Conservation (phyloP, 1,140 invertebrate genomes). For the Cydia strobilella region DNA sequence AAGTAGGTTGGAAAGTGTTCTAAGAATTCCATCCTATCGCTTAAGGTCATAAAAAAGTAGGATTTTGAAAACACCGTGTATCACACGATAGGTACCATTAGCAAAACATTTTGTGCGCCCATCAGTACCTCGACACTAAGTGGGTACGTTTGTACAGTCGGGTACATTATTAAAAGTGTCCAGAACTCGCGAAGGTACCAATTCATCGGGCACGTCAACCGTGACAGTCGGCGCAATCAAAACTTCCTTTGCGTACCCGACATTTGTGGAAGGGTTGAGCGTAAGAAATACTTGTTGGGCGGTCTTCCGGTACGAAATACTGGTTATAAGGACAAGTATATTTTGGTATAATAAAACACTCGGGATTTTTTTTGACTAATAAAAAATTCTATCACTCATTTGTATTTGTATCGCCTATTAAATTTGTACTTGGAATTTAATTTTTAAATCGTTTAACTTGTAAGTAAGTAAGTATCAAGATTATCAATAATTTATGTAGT, state of each 20-base stretch:
- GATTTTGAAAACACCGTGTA: too few species aligned
- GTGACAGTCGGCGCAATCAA: conserved; percentile 73
- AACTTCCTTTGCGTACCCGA: conserved; percentile 53
- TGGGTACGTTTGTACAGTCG: conserved; percentile 14
- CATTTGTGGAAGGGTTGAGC: conserved; percentile 40
- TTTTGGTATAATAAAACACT: neutral
- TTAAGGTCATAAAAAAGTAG: too few species aligned
- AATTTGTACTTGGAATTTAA: too few species aligned
- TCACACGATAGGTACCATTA: neutral
- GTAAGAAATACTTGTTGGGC: conserved; percentile 2
- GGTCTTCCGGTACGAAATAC: neutral
- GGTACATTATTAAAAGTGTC: conserved; percentile 32
- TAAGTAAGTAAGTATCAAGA: neutral
- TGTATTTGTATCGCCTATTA: too few species aligned
- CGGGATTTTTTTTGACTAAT: too few species aligned
- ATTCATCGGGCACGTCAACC: conserved; percentile 55
- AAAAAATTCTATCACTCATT: too few species aligned
- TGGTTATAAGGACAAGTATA: neutral
- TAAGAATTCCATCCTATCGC: too few species aligned
- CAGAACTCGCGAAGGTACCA: conserved; percentile 34
- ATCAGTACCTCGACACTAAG: conserved; percentile 13
- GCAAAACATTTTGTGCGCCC: neutral
- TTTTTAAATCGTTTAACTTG: neutral
- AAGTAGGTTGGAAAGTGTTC: too few species aligned
- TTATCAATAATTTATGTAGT: neutral